phyloP scores from a whole-genome alignment of 2,797 vertebrate species.

The Microchirus variegatus region DNA sequence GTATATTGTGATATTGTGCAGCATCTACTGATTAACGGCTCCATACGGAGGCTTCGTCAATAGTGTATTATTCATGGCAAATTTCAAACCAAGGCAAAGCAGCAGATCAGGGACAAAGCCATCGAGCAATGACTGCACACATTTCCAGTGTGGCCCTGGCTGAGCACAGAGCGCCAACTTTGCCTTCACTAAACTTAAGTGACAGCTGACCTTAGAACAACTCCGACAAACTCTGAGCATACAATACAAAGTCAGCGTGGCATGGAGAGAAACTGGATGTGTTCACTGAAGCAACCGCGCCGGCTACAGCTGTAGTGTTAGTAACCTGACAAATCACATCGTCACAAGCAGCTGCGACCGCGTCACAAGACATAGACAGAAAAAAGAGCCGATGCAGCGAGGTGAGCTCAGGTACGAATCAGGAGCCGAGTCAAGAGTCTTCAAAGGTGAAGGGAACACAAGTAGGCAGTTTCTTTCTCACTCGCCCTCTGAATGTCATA shows the following conservation, averaged over 20 bases:
- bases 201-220: constrained; percentile 50
- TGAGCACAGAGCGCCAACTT: neutral
- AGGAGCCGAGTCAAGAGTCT: constrained; percentile 1
- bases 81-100: neutral
- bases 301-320: constrained; percentile 16
- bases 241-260: constrained; percentile 23
- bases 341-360: constrained; percentile 3
- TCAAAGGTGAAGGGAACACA: constrained; percentile 31
- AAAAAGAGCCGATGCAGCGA: neutral
- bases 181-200: constrained; percentile 4
- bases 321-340: constrained; percentile 29
- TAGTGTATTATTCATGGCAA: neutral
- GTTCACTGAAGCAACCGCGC: constrained; percentile 19
- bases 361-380: neutral
- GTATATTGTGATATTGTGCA: no score
- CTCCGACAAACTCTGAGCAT: constrained; percentile 25
- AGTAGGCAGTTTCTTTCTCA: constrained; percentile 41
- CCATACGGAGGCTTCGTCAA: neutral
- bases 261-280: constrained; percentile 12
- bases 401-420: constrained; percentile 15
- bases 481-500: constrained; percentile 26
- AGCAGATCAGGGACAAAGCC: no score
- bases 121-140: no score
- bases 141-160: neutral
- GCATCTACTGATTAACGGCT: neutral